Evolutionary conservation across 1,140 invertebrate genomes (phyloP), one percentile per base, ranked within the genome.

Genomic region (Zaprionus tsacasi): DNA sequence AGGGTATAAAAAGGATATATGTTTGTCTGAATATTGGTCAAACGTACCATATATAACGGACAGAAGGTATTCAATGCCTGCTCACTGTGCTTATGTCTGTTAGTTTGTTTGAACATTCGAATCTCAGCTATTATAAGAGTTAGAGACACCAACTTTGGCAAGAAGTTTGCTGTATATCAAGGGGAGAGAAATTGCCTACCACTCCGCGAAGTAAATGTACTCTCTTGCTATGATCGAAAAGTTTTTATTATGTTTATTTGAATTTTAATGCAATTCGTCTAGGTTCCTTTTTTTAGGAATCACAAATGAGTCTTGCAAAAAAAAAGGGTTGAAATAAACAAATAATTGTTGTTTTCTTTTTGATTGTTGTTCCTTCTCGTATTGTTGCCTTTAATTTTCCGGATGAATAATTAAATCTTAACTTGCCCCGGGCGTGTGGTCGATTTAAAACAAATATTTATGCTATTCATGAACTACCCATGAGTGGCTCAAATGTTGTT

Each of bases 391-490:
- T 67, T 35, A 6, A 35, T 57, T 57, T 45, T 35, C 40, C 43
- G 55, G 1, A n/a, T 58, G 30, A n/a, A 8, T 13, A 48, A 57
- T 48, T 13, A 57, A 33, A 58, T 36, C 17, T 30, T 17, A 45
- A 27, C 10, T 13, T 43, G 36, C 35, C 63, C 6, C 12, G 12
- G 52, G 52, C 52, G 4, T 15, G 33, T 64, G n/a, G 48, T 55
- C 50, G 15, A 17, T 55, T 55, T 43, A 21, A 55, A 55, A 13
- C 27, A 45, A 57, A 56, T 56, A 56, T 56, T 66, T 56, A 11
- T 55, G 15, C 15, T 13, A 70, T 17, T 1, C 50, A n/a, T 65
- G n/a, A 40, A 40, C 13, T 40, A 30, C 36, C 35, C 5, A 33
- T 12, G 48, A 57, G 30, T 25, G 6, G 15, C 30, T 13, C 43